phyloP scores from a whole-genome alignment of 2,888 invertebrate species.

The Protonemura montana region DNA sequence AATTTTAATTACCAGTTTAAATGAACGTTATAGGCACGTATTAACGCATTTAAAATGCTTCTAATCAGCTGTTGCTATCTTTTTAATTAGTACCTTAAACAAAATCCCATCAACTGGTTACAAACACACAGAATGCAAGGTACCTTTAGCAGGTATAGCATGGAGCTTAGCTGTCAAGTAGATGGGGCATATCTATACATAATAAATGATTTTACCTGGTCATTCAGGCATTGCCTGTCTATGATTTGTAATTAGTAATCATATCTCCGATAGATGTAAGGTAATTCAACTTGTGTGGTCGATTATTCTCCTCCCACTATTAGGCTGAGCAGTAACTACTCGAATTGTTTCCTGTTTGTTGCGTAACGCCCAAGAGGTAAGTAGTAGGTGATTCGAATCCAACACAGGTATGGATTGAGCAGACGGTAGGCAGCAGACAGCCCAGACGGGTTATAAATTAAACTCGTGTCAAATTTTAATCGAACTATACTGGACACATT shows the following conservation, averaged over 20 bases:
- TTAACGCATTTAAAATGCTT: not conserved
- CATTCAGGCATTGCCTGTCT: not conserved
- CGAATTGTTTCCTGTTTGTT: not conserved
- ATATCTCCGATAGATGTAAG: not conserved
- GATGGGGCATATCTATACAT: not conserved
- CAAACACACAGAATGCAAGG: not conserved
- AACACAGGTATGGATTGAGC: not conserved
- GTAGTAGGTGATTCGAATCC: not conserved
- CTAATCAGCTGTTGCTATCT: not conserved
- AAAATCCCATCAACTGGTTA: not conserved
- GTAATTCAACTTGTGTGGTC: not conserved
- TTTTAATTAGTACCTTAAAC: slow-evolving; percentile 7
- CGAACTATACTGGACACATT: no score
- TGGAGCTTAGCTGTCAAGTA: not conserved
- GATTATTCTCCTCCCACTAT: not conserved
- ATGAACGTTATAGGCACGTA: not conserved
- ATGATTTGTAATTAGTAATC: slow-evolving; percentile 12
- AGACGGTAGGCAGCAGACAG: not conserved
- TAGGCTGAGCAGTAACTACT: not conserved
- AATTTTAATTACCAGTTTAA: not conserved
- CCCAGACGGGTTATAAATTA: not conserved
- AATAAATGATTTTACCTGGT: not conserved
- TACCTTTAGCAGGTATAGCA: not conserved
- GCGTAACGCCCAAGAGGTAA: not conserved
- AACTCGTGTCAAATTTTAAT: not conserved